These are phyloP conservation scores for Epinotia brunnichana DNA, from an alignment of 2,888 invertebrate species.

Conservation along the genomic window DNA sequence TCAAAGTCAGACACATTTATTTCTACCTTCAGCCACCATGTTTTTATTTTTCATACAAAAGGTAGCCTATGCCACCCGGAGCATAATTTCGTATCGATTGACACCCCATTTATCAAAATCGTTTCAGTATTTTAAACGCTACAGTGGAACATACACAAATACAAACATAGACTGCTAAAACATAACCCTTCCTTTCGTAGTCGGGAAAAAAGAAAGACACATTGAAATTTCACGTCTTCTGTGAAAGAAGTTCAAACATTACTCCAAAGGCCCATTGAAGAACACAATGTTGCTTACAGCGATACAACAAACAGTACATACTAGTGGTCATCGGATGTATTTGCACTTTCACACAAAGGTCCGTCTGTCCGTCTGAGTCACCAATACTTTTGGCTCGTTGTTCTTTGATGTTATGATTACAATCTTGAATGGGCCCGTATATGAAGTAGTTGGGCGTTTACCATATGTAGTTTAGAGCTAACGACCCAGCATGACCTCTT, in stretches of 20 bases:
- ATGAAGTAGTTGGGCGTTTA: slow-evolving; percentile 20
- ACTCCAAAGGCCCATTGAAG: slow-evolving; percentile 20
- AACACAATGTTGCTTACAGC: slow-evolving; percentile 24
- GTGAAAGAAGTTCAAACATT: slow-evolving; percentile 3
- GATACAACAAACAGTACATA: slow-evolving; percentile 29
- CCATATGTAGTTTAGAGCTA: slow-evolving; percentile 25
- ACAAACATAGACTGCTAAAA: no score
- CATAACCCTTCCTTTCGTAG: no score
- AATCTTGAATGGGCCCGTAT: slow-evolving; percentile 21
- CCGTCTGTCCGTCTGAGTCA: slow-evolving; percentile 37
- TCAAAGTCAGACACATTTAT: no score
- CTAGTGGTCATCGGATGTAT: slow-evolving; percentile 32
- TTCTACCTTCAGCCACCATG: no score
- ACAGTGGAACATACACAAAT: no score
- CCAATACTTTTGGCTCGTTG: slow-evolving; percentile 40
- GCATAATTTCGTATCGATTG: no score
- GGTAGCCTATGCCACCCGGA: no score
- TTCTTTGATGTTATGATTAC: slow-evolving; percentile 36
- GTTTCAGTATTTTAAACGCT: no score
- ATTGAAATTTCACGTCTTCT: neutral
- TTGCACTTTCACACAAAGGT: slow-evolving; percentile 40
- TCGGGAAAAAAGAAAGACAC: neutral
- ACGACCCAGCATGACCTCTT: slow-evolving; percentile 29
- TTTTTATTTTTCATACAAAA: no score
- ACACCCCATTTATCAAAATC: no score